phyloP scores from a whole-genome alignment of 2,888 invertebrate genomes.

The Cheilosia impressa region DNA sequence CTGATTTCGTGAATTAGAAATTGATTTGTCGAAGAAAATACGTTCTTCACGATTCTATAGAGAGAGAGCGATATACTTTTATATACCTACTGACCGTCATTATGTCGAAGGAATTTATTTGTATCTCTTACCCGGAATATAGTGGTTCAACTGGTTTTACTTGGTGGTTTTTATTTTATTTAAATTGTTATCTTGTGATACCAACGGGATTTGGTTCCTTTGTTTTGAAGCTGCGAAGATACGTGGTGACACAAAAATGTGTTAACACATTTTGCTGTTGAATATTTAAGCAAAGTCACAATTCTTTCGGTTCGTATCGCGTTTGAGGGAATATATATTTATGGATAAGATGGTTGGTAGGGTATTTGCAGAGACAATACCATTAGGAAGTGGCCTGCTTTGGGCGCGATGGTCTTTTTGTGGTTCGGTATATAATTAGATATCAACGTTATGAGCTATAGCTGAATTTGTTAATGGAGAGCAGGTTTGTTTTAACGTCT shows the following conservation, averaged over 20 bases:
- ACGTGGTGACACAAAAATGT: conserved; percentile 17
- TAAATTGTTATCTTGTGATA: conserved; percentile 8
- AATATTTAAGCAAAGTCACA: neutral
- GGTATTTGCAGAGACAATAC: neutral
- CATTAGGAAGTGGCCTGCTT: neutral
- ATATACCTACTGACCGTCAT: conserved; percentile 1
- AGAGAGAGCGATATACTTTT: neutral
- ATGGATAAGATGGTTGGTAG: neutral
- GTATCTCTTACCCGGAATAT: neutral
- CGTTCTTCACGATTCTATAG: neutral
- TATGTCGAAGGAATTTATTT: neutral
- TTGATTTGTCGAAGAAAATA: conserved; percentile 13
- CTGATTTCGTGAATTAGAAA: conserved; percentile 7
- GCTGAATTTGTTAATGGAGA: neutral
- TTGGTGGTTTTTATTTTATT: conserved; percentile 3
- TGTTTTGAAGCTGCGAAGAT: neutral
- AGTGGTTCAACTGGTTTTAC: conserved; percentile 40
- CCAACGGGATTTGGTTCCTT: conserved; percentile 20
- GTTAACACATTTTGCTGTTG: too few relatives aligned
- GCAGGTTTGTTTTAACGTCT: too few relatives aligned
- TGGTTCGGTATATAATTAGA: neutral
- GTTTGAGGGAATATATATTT: neutral
- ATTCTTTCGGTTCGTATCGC: neutral
- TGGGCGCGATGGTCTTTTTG: neutral
- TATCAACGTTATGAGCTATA: neutral